Conservation (phyloP, 64 coral and sea anemone genomes). For the Montipora sp. region DNA sequence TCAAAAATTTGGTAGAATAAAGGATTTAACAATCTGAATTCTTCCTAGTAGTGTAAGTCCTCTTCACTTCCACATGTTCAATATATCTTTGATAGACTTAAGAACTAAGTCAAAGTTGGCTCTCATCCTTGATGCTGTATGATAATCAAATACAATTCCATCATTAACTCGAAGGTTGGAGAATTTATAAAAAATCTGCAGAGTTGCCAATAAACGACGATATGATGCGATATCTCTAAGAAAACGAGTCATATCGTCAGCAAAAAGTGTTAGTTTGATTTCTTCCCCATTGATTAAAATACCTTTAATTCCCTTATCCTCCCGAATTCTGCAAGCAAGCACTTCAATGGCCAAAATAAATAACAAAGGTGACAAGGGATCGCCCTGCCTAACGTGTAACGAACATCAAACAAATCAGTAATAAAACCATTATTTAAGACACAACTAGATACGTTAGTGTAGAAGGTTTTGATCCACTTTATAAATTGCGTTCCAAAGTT, state of each 20-base stretch:
- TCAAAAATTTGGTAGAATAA: not conserved
- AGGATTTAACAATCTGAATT: no score
- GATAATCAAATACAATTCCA: no score
- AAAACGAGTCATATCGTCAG: no score
- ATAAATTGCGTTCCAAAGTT: constrained; percentile 48
- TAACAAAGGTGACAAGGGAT: constrained; percentile 42
- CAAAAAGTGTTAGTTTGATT: constrained; percentile 61
- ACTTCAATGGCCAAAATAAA: not conserved
- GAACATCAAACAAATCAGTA: constrained; percentile 19
- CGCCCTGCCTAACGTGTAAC: constrained; percentile 31
- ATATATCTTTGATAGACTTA: no score
- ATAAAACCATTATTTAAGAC: constrained; percentile 21
- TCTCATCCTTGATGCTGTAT: no score
- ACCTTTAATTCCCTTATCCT: constrained; percentile 46
- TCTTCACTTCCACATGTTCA: no score
- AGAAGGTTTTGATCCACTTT: constrained; percentile 33
- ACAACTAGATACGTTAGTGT: constrained; percentile 15
- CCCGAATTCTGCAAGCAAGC: not conserved
- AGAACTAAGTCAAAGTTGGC: no score
- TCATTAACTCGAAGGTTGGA: no score
- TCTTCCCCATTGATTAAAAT: constrained; percentile 4
- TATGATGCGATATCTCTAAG: no score
- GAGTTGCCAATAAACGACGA: no score
- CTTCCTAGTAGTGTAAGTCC: no score
- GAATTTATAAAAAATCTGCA: no score